A percentile compares a stretch with the other conserved stretches of the same genome.
These are phyloP conservation scores for Solenopsis fugax DNA, from an alignment of 1,140 invertebrate species.

Conservation along the genomic window DNA sequence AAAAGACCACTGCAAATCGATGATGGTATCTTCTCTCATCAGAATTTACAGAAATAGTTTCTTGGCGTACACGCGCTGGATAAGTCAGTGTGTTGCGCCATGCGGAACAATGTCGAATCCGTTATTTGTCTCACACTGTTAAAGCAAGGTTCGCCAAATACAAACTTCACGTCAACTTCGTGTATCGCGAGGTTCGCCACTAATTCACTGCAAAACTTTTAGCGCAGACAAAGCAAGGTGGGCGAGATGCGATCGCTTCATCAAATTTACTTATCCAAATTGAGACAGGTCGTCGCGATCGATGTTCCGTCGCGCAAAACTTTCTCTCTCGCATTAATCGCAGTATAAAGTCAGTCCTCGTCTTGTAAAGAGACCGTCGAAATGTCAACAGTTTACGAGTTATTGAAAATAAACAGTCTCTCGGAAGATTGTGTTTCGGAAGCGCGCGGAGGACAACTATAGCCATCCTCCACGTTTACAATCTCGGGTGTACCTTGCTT, in stretches of 20 bases:
- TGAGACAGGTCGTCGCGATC: background rate
- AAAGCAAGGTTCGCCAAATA: slow-evolving; percentile 10
- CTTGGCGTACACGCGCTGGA: background rate
- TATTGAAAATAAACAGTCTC: background rate
- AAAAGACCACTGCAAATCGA: background rate
- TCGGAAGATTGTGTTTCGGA: background rate
- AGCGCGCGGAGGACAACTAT: background rate
- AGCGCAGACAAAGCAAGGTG: slow-evolving; percentile 12
- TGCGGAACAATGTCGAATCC: slow-evolving; percentile 4
- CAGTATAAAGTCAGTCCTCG: background rate
- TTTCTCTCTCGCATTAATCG: background rate
- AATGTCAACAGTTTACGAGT: background rate
- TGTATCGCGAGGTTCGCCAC: background rate
- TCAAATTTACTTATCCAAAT: slow-evolving; percentile 18
- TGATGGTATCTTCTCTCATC: background rate
- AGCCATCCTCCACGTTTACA: background rate
- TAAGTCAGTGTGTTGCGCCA: background rate
- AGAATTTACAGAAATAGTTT: slow-evolving; percentile 28
- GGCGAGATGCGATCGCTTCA: background rate
- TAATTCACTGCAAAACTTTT: slow-evolving; percentile 39
- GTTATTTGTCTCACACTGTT: slow-evolving; percentile 53
- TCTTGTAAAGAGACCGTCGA: background rate
- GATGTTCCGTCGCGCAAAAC: background rate
- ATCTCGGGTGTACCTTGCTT: background rate
- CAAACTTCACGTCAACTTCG: slow-evolving; percentile 15